Conservation (phyloP, 2,888 invertebrate genomes). For the Phortica magna region DNA sequence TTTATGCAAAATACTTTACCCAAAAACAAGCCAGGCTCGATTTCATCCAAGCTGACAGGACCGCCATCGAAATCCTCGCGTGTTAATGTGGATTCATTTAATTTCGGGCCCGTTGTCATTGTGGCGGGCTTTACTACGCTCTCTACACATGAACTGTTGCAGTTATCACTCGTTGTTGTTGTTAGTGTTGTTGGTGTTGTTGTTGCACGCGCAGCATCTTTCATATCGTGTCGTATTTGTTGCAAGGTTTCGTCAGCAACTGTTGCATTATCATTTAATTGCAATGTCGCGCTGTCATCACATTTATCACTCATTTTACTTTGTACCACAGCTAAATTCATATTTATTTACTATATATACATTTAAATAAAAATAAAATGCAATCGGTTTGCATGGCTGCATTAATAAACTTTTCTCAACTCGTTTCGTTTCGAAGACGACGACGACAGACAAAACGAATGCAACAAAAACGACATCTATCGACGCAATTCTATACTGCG, state of each 20-base stretch:
- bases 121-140: no score
- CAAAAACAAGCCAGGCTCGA: constrained; percentile 75
- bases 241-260: background rate
- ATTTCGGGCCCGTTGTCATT: background rate
- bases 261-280: background rate
- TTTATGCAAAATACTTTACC: constrained; percentile 61
- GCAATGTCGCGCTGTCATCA: no score
- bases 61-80: constrained; percentile 78
- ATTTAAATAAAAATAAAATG: no score
- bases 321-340: no score
- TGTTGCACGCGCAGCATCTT: constrained; percentile 1
- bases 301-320: no score
- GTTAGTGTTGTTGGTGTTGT: background rate
- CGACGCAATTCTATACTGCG: no score
- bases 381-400: no score
- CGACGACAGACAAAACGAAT: no score
- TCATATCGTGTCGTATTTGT: background rate
- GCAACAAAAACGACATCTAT: no score
- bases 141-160: background rate
- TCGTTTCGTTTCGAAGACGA: no score
- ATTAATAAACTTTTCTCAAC: no score
- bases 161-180: background rate
- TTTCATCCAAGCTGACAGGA: constrained; percentile 77
- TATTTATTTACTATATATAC: no score
- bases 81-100: constrained; percentile 43